These are phyloP conservation scores for Caradrina clavipalpis DNA, from an alignment of 2,888 invertebrate genomes.

Conservation along the genomic window DNA sequence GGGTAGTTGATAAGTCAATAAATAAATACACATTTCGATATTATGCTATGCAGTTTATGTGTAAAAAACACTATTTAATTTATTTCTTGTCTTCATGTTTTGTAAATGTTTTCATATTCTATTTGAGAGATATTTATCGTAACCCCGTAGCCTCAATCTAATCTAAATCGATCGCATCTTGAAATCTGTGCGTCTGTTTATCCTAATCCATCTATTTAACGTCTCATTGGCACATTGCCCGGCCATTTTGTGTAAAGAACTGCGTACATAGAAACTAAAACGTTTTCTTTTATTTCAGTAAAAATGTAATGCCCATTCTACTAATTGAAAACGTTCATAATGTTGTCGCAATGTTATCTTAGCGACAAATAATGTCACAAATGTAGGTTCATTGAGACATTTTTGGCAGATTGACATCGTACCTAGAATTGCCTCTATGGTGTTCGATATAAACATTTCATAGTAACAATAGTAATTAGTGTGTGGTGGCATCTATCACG, in stretches of 20 bases:
- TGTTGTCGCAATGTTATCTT: not conserved
- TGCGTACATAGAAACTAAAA: conserved; percentile 3
- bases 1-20: too few species aligned
- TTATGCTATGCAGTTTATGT: too few species aligned
- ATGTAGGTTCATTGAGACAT: too few species aligned
- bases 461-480: too few species aligned
- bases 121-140: conserved; percentile 20
- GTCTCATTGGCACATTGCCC: conserved; percentile 43
- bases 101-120: conserved; percentile 18
- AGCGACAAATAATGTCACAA: too few species aligned
- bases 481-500: too few species aligned
- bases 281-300: not conserved
- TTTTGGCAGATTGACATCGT: too few species aligned
- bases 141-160: conserved; percentile 44
- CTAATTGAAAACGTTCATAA: too few species aligned
- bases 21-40: too few species aligned
- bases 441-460: too few species aligned
- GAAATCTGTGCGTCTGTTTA: conserved; percentile 49
- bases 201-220: conserved; percentile 55
- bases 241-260: conserved; percentile 13
- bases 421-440: too few species aligned
- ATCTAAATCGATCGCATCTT: conserved; percentile 53
- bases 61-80: too few species aligned
- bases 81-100: not conserved
- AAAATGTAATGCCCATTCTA: not conserved